phyloP scores from a whole-genome alignment of 1,140 invertebrate species.

The Drosophila littoralis region DNA sequence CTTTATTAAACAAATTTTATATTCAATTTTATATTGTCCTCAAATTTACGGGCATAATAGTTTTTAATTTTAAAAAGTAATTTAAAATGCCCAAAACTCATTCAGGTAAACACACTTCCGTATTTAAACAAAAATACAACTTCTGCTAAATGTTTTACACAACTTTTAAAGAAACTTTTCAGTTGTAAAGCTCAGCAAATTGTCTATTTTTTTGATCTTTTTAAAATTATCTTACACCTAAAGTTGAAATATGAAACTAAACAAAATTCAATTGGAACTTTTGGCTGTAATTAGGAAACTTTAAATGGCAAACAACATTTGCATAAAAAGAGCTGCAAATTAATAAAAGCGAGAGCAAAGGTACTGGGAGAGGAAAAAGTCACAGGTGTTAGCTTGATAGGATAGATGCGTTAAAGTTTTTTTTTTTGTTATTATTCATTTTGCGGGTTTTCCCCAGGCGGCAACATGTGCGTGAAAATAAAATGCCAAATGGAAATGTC shows the following conservation, averaged over 20 bases:
- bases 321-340: constrained; percentile 4
- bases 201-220: constrained; percentile 6
- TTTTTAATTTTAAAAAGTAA: too few relatives aligned
- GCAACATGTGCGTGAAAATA: neutral
- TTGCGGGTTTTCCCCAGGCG: neutral
- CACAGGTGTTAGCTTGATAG: constrained; percentile 33
- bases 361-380: neutral
- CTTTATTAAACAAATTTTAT: too few relatives aligned
- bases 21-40: too few relatives aligned
- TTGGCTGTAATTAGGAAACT: constrained; percentile 38
- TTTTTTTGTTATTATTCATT: constrained; percentile 10
- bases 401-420: constrained; percentile 18
- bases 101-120: too few relatives aligned
- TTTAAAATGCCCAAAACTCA: neutral
- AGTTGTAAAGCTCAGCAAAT: neutral
- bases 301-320: constrained; percentile 23
- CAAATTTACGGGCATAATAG: too few relatives aligned
- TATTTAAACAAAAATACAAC: too few relatives aligned
- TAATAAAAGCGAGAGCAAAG: neutral
- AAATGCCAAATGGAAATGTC: constrained; percentile 27
- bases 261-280: constrained; percentile 13
- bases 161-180: neutral
- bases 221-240: neutral
- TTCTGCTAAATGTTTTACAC: too few relatives aligned
- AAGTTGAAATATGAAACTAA: neutral